Evolutionary conservation across 1,140 invertebrate species (phyloP), one percentile per base, ranked within the genome.

Genomic region (Trypoxylus dichotomus): DNA sequence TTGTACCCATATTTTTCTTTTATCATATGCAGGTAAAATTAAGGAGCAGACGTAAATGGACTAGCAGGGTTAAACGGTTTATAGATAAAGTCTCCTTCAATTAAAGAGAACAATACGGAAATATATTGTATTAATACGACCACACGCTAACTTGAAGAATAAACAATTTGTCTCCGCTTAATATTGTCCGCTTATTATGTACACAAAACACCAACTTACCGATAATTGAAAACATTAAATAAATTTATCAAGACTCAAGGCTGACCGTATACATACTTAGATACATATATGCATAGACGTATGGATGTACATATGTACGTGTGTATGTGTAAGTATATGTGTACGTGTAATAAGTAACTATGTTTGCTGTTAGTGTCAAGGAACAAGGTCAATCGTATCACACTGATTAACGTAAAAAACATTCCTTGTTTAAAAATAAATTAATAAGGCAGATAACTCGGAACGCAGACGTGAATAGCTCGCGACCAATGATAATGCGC

Each of bases 311-410:
- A 58, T 37, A 8, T 37, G 32, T 37, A 37, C 5, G 32, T 8
- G 10, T 37, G 32, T 37, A 37, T 37, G 32, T 15, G 32, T 37
- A 37, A 37, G 1, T 37, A 58, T 13, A 13, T 68, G 27, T 8
- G 1, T 37, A 58, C 47, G 47, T 68, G 27, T 8, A 68, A 68
- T 24, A 68, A 15, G 21, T 68, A 68, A 68, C 27, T 27, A 29
- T 68, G 60, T 68, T 68, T 68, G 60, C 60, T 74, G 72, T 74
- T 74, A 74, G 72, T 74, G 72, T 74, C 72, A 74, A 74, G 72
- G 29, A 74, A 74, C 72, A 74, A 74, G 72, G 72, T 74, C 72
- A 74, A 43, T 74, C 72, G 25, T 74, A 74, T 74, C 72, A 43
- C 72, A 43, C 29, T 43, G 72, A 74, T 74, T 74, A 74, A 74